Base-by-base conservation (phyloP, 2,888 invertebrate genomes). In the Cheilosia soror region DNA sequence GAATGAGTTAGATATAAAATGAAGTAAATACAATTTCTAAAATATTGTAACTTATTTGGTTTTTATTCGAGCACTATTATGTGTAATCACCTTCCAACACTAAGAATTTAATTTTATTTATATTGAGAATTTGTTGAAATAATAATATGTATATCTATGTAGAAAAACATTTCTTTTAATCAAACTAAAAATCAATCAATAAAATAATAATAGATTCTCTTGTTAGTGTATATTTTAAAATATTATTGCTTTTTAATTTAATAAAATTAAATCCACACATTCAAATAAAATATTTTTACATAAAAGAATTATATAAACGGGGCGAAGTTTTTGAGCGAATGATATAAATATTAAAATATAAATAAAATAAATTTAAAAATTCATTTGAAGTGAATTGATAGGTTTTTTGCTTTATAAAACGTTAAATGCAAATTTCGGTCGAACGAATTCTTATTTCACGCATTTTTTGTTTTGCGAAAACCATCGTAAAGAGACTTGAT, bases 151-250 rank as follows among this genome's bases (percentile, higher is more conserved):
- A 69, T 63, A 63, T 63, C 68, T 77, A 71, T 78, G 77, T 78
- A 78, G 63, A 71, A 78, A 55, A 68, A 78, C 69, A 57, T 63
- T 68, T 78, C 55, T 63, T 71, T 78, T 71, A 63, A 71, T 71
- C 62, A 63, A 77, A 47, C 62, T 71, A 55, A 71, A 69, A 44
- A 51, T 60, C 37, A 49, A 47, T n/a, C 63, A 75, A n/a, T n/a
- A n/a, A n/a, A n/a, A n/a, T n/a, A 66, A 66, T 66, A 65, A 68
- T 60, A 68, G 76, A 57, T 75, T 76, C 60, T 76, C 68, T 68
- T 76, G 76, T 60, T 68, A 76, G 60, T 76, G 66, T 68, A 76
- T 76, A 76, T 76, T 76, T 76, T 68, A 76, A 76, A 76, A 65
- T 63, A 66, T 60, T 37, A 58, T 25, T 53, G 66, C 76, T 69